Percentiles rank a stretch among this genome's conserved stretches.
Evolutionary conservation across 2,888 invertebrate genomes (phyloP).

Genomic region (Cactoblastis cactorum): DNA sequence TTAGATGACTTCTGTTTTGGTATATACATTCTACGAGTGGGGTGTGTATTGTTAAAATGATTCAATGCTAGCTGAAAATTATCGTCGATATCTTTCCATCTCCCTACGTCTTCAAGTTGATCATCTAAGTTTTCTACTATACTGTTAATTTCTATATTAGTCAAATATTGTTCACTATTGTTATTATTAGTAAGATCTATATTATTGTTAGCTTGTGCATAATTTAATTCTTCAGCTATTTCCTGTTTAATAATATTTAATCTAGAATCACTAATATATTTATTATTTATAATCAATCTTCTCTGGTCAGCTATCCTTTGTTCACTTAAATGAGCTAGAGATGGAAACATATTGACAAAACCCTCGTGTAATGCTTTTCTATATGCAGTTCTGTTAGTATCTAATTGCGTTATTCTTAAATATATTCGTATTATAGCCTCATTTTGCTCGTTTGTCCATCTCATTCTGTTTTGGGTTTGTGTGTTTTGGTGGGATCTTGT

Average conservation of each 20-base stretch:
- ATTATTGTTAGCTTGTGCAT: neutral
- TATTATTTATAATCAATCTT: constrained; percentile 10
- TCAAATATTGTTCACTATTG: neutral
- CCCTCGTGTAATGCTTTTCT: neutral
- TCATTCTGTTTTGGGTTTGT: too few relatives aligned
- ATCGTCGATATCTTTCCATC: neutral
- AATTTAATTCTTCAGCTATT: neutral
- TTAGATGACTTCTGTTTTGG: constrained; percentile 1
- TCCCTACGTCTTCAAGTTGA: neutral
- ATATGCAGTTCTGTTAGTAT: neutral
- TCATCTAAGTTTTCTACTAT: neutral
- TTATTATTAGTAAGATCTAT: neutral
- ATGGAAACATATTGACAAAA: neutral
- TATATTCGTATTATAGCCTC: neutral
- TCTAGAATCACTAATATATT: constrained; percentile 1
- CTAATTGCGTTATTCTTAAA: neutral
- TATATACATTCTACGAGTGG: neutral
- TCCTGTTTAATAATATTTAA: neutral
- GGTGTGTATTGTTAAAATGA: neutral
- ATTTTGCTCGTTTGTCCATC: neutral
- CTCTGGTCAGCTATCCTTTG: constrained; percentile 5
- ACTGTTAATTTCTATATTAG: neutral
- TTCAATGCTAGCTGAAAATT: neutral
- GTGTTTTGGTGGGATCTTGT: too few relatives aligned
- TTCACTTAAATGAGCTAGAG: neutral